Evolutionary conservation across 1,140 invertebrate species (phyloP).

Genomic region (Apis laboriosa): DNA sequence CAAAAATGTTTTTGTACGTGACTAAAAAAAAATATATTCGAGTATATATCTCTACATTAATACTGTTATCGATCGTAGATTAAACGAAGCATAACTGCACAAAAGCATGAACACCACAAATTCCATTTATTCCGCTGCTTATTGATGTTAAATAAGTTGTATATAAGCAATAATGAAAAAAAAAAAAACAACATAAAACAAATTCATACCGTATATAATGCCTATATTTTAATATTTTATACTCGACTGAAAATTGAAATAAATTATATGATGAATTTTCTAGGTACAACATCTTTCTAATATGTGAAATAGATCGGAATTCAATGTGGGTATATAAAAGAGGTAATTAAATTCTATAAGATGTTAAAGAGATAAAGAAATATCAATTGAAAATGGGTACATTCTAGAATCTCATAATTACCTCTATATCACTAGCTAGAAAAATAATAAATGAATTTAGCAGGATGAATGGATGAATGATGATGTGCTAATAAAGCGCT

Average conservation of each 20-base stretch:
- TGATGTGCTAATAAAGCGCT: conserved; percentile 77
- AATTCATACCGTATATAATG: conserved; percentile 47
- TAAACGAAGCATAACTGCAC: conserved; percentile 11
- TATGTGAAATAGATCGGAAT: neutral
- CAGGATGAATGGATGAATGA: conserved; percentile 76
- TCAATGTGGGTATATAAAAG: neutral
- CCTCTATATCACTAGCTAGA: conserved; percentile 76
- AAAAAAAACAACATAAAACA: conserved; percentile 5
- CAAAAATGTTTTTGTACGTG: neutral
- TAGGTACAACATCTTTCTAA: conserved; percentile 36
- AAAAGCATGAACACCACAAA: conserved; percentile 4
- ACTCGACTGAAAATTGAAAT: neutral
- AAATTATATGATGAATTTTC: conserved; percentile 17
- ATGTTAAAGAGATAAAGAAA: neutral
- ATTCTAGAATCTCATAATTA: conserved; percentile 73
- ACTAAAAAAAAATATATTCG: conserved; percentile 6
- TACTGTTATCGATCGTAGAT: neutral
- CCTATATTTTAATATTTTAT: conserved; percentile 21
- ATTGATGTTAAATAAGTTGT: conserved; percentile 32
- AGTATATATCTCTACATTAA: conserved; percentile 15
- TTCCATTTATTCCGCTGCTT: neutral
- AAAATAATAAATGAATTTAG: conserved; percentile 76
- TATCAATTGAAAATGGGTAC: neutral
- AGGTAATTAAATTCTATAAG: neutral
- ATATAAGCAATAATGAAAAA: conserved; percentile 26